These are phyloP conservation scores for Meiosimyza platycephala DNA, from an alignment of 2,888 invertebrate species.

Conservation along the genomic window DNA sequence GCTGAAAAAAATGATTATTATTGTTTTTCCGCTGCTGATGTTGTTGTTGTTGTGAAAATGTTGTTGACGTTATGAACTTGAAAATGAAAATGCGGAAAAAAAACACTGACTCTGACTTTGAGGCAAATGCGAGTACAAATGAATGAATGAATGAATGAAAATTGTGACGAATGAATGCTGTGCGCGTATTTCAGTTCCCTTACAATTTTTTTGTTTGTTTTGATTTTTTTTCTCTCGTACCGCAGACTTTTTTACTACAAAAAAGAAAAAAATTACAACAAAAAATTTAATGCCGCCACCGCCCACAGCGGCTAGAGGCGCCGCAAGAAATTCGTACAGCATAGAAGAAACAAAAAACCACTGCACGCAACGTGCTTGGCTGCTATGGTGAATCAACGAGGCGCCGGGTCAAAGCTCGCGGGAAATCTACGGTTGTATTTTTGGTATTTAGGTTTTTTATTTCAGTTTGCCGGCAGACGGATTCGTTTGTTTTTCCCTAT, in stretches of 20 bases:
- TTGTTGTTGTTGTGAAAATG: conserved; percentile 6
- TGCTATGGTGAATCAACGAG: conserved; percentile 23
- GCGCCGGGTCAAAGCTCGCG: conserved; percentile 34
- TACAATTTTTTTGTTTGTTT: conserved; percentile 39
- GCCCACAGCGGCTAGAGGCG: neutral
- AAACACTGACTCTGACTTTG: neutral
- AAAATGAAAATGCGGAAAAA: conserved; percentile 48
- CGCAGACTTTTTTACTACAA: conserved; percentile 21
- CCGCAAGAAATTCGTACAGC: neutral
- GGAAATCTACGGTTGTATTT: conserved; percentile 11
- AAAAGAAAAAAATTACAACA: neutral
- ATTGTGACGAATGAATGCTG: conserved; percentile 25
- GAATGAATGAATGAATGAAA: conserved; percentile 51
- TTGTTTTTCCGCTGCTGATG: conserved; percentile 10
- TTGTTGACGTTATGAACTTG: conserved; percentile 65
- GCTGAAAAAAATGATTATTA: conserved; percentile 1
- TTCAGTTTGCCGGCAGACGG: too few species aligned
- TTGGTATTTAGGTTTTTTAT: neutral
- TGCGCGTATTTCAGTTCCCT: conserved; percentile 33
- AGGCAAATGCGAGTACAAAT: conserved; percentile 47
- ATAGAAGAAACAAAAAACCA: conserved; percentile 46
- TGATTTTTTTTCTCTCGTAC: conserved; percentile 39
- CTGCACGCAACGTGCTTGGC: conserved; percentile 46
- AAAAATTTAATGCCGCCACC: neutral
- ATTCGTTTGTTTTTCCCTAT: neutral